Evolutionary conservation across 2,888 invertebrate genomes (phyloP).

Genomic region (Stegophylla sp.): DNA sequence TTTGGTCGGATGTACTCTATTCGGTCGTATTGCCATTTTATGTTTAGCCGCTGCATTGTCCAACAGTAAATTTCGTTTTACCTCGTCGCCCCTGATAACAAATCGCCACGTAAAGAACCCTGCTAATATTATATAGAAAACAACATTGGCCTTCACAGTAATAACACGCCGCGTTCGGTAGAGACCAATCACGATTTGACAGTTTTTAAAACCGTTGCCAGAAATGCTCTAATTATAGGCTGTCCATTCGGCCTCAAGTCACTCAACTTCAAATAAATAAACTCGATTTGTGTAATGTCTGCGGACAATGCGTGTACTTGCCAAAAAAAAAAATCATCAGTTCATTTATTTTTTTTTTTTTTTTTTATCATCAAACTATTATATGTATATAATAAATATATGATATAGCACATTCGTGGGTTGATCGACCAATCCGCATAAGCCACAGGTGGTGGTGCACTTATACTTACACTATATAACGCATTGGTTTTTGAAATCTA

Average conservation of each 20-base stretch:
- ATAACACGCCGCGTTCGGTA: conserved; percentile 41
- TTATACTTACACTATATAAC: not conserved
- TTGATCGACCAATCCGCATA: not conserved
- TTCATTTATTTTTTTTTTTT: conserved; percentile 39
- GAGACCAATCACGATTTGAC: conserved; percentile 57
- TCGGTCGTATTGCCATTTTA: conserved; percentile 77
- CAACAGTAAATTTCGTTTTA: conserved; percentile 69
- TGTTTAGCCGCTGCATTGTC: conserved; percentile 79
- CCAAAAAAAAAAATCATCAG: conserved; percentile 37
- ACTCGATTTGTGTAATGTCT: conserved; percentile 42
- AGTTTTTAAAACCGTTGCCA: conserved; percentile 48
- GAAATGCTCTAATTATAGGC: conserved; percentile 55
- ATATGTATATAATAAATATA: too few relatives aligned
- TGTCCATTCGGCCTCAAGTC: conserved; percentile 50
- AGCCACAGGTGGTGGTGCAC: too few relatives aligned
- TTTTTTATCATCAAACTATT: conserved; percentile 26
- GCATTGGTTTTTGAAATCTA: not conserved
- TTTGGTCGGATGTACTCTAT: conserved; percentile 69
- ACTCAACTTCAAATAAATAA: conserved; percentile 54
- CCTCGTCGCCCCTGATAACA: conserved; percentile 63
- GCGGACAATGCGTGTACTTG: conserved; percentile 36
- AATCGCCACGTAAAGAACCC: conserved; percentile 50
- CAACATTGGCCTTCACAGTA: conserved; percentile 56
- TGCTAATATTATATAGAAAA: conserved; percentile 37
- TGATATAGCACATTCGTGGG: not conserved